Percentiles rank a stretch among this genome's conserved stretches.
phyloP scores from a whole-genome alignment of 2,797 vertebrate species.

The Synanceia verrucosa region DNA sequence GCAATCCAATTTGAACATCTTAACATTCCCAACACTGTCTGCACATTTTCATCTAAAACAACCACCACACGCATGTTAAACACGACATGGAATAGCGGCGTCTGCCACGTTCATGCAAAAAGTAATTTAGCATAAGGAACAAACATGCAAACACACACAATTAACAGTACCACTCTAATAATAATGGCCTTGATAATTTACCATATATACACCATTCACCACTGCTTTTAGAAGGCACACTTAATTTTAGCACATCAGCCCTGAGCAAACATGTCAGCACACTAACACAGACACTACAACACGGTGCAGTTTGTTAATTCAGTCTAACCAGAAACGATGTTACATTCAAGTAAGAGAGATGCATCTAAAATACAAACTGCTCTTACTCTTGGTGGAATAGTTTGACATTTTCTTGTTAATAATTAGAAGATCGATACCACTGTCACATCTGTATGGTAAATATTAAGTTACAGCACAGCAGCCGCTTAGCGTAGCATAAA shows the following conservation, averaged over 20 bases:
- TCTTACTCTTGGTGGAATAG: not conserved
- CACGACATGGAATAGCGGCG: slow-evolving; percentile 13
- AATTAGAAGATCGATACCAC: not conserved
- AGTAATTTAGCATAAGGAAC: slow-evolving; percentile 8
- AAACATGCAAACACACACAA: slow-evolving; percentile 45
- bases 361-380: not conserved
- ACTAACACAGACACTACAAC: slow-evolving; percentile 81
- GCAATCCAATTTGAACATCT: not conserved
- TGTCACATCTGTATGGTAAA: not conserved
- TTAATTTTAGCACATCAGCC: slow-evolving; percentile 84
- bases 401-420: slow-evolving; percentile 1
- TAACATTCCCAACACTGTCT: not conserved
- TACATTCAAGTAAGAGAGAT: slow-evolving; percentile 14
- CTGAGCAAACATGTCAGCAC: slow-evolving; percentile 77
- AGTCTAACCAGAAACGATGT: slow-evolving; percentile 6
- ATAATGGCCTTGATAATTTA: slow-evolving; percentile 34
- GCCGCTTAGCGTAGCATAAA: not conserved
- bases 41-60: slow-evolving; percentile 10
- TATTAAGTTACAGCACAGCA: not conserved
- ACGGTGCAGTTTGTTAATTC: slow-evolving; percentile 56
- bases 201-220: slow-evolving; percentile 59
- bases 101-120: slow-evolving; percentile 62
- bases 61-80: slow-evolving; percentile 17
- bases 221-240: slow-evolving; percentile 82
- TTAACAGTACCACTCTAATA: slow-evolving; percentile 3